Conservation (phyloP, 2,888 invertebrate species). For the Rhimphoctona megacephalus region DNA sequence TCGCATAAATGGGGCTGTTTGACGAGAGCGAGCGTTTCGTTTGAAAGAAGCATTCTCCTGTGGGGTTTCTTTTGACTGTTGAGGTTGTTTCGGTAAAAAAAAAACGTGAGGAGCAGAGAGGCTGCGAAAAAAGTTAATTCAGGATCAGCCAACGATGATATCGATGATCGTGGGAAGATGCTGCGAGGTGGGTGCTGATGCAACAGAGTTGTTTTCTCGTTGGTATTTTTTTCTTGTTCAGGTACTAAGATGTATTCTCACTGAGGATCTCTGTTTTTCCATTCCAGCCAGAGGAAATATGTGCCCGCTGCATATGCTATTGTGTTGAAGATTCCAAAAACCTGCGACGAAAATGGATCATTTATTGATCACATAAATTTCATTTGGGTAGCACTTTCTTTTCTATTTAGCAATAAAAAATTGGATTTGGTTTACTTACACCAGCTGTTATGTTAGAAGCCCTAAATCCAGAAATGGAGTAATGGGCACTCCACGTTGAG, state of each 20-base stretch:
- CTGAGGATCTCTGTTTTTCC: slow-evolving; percentile 86
- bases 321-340: slow-evolving; percentile 93
- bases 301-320: slow-evolving; percentile 91
- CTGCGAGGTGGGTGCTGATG: slow-evolving; percentile 65
- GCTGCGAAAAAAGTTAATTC: slow-evolving; percentile 27
- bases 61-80: neutral
- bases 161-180: slow-evolving; percentile 55
- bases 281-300: slow-evolving; percentile 91
- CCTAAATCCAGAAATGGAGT: slow-evolving; percentile 67
- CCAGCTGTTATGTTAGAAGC: slow-evolving; percentile 90
- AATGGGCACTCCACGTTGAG: slow-evolving; percentile 86
- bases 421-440: slow-evolving; percentile 86
- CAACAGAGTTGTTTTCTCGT: slow-evolving; percentile 26
- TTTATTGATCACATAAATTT: neutral
- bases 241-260: slow-evolving; percentile 71
- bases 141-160: slow-evolving; percentile 45
- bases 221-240: slow-evolving; percentile 59
- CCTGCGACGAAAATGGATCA: slow-evolving; percentile 84
- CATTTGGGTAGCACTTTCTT: neutral
- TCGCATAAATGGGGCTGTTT: slow-evolving; percentile 8
- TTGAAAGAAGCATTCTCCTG: slow-evolving; percentile 17
- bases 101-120: neutral
- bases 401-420: neutral
- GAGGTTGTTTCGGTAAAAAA: slow-evolving; percentile 32
- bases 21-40: neutral